These are phyloP conservation scores for Pogonomyrmex barbatus DNA, from an alignment of 1,140 invertebrate species.

Conservation along the genomic window DNA sequence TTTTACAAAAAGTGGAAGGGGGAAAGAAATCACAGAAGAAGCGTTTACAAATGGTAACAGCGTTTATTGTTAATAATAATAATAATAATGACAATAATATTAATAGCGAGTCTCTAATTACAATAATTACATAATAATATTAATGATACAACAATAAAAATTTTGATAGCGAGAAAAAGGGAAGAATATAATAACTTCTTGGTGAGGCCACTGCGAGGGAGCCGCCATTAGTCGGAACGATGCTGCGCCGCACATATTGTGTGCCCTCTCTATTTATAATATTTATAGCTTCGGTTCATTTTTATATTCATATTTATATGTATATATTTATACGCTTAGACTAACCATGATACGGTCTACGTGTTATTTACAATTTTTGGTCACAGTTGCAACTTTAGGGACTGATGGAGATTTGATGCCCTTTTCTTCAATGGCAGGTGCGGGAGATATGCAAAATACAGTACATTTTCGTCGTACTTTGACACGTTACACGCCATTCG, in stretches of 20 bases:
- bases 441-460: conserved; percentile 81
- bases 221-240: conserved; percentile 33
- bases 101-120: conserved; percentile 85
- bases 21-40: conserved; percentile 30
- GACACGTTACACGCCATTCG: conserved; percentile 57
- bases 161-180: conserved; percentile 80
- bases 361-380: conserved; percentile 84
- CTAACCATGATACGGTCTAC: conserved; percentile 80
- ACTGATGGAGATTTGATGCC: conserved; percentile 46
- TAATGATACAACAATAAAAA: conserved; percentile 85
- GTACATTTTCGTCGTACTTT: conserved; percentile 74
- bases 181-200: conserved; percentile 78
- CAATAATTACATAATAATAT: conserved; percentile 86
- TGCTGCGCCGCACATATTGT: conserved; percentile 26
- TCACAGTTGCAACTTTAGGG: conserved; percentile 79
- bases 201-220: conserved; percentile 72
- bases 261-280: conserved; percentile 75
- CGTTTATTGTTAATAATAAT: conserved; percentile 85
- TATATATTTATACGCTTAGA: conserved; percentile 82
- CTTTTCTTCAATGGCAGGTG: conserved; percentile 70
- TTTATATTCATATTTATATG: conserved; percentile 77
- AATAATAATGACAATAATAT: conserved; percentile 81
- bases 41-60: conserved; percentile 86
- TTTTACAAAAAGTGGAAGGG: background rate
- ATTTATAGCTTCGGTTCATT: conserved; percentile 79